Conservation (phyloP, 2,113 vertebrate genomes). For the Clarias gariepinus region DNA sequence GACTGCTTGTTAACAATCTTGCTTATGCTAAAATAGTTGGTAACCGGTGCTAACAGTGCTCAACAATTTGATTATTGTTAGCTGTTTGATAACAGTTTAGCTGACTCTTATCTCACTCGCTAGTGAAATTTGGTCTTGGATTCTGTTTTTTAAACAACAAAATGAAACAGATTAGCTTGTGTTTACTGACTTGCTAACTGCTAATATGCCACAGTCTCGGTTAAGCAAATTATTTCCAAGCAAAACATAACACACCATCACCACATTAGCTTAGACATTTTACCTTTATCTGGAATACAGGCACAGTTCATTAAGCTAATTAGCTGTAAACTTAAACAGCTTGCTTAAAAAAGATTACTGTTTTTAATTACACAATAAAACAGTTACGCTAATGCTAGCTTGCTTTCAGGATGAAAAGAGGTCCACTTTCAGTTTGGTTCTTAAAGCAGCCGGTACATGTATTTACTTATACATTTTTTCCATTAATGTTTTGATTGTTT, state of each 20-base stretch:
- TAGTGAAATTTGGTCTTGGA: not conserved
- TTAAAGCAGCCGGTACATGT: too few relatives aligned
- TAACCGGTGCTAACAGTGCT: not conserved
- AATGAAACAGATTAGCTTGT: not conserved
- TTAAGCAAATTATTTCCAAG: too few relatives aligned
- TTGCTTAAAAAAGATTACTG: not conserved
- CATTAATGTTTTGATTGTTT: too few relatives aligned
- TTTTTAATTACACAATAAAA: not conserved
- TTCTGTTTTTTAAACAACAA: too few relatives aligned
- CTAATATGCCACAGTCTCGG: too few relatives aligned
- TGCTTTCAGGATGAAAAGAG: too few relatives aligned
- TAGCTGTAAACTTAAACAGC: not conserved
- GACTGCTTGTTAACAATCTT: not conserved
- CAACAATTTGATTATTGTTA: not conserved
- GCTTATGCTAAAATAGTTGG: not conserved
- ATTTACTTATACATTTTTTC: too few relatives aligned
- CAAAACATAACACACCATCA: too few relatives aligned
- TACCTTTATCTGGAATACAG: too few relatives aligned
- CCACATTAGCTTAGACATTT: too few relatives aligned
- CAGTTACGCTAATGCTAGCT: not conserved
- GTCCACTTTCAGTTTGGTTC: too few relatives aligned
- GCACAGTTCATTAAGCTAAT: not conserved
- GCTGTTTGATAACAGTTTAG: not conserved
- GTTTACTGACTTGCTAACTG: not conserved
- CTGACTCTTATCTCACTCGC: not conserved